Percentiles rank a stretch among this genome's conserved stretches.
Evolutionary conservation across 2,797 vertebrate species (phyloP).

Genomic region (Ctenopoma multispine): DNA sequence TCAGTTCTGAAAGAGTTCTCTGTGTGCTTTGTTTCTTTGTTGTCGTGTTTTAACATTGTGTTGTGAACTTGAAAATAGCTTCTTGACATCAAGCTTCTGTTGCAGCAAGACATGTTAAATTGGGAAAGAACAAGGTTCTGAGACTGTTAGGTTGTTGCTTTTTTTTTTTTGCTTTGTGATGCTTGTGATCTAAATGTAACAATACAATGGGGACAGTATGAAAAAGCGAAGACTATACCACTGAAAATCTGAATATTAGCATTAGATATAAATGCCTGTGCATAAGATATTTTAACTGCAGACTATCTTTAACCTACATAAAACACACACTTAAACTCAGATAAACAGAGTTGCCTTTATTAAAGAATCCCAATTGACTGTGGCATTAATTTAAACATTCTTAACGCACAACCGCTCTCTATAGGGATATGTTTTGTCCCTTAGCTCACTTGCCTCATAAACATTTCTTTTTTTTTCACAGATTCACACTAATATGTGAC

Average conservation of each 20-base stretch:
- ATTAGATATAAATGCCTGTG: not conserved
- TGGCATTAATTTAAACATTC: conserved; percentile 12
- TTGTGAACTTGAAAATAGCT: conserved; percentile 20
- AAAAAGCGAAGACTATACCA: conserved; percentile 14
- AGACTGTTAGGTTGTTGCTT: conserved; percentile 16
- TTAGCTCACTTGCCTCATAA: conserved; percentile 57
- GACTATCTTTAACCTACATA: not conserved
- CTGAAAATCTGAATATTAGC: conserved; percentile 3
- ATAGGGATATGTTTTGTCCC: conserved; percentile 32
- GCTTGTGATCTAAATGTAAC: conserved; percentile 13
- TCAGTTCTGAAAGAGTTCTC: not conserved
- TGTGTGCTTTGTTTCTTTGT: conserved; percentile 12
- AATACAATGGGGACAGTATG: not conserved
- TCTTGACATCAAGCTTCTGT: conserved; percentile 27
- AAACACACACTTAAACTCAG: conserved; percentile 6
- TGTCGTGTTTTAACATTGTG: not conserved
- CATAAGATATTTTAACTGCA: conserved; percentile 13
- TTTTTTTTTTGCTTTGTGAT: not conserved
- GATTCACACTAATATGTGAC: conserved; percentile 88
- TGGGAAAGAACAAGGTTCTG: conserved; percentile 25
- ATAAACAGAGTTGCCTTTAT: not conserved
- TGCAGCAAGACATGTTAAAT: conserved; percentile 46
- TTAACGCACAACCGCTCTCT: conserved; percentile 8
- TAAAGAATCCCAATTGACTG: not conserved
- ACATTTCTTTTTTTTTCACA: conserved; percentile 56